phyloP scores from a whole-genome alignment of 1,140 invertebrate species.

The Zaprionus gabonicus region DNA sequence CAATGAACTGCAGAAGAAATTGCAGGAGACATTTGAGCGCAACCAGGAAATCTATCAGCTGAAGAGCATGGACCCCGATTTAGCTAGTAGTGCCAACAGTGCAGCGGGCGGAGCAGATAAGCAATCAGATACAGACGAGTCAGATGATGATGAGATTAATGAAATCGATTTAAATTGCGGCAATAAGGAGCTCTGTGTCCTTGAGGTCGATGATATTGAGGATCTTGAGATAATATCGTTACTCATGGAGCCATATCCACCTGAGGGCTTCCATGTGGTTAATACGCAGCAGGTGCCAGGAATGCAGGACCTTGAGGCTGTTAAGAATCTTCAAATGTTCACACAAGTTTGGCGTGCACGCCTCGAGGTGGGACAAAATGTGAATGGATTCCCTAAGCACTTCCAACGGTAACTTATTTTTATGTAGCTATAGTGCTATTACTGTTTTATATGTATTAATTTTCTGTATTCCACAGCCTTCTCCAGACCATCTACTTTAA shows the following conservation, averaged over 20 bases:
- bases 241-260: conserved; percentile 91
- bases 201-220: conserved; percentile 95
- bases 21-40: conserved; percentile 88
- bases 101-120: conserved; percentile 51
- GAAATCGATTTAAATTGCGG: conserved; percentile 91
- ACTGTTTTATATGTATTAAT: neutral
- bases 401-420: conserved; percentile 79
- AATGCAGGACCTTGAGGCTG: conserved; percentile 87
- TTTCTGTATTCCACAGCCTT: conserved; percentile 55
- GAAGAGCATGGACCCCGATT: conserved; percentile 84
- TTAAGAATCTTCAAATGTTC: conserved; percentile 94
- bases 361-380: conserved; percentile 86
- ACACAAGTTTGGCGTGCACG: conserved; percentile 92
- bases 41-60: conserved; percentile 90
- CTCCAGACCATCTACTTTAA: conserved; percentile 94
- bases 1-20: conserved; percentile 87
- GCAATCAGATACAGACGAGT: conserved; percentile 88
- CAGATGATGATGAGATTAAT: conserved; percentile 90
- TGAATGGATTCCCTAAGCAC: conserved; percentile 88
- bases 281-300: conserved; percentile 93
- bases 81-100: conserved; percentile 13
- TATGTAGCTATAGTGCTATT: neutral
- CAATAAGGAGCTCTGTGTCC: conserved; percentile 93
- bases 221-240: conserved; percentile 92
- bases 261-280: conserved; percentile 93